Percentiles rank a stretch among this genome's conserved stretches.
These are phyloP conservation scores for Halichoerus grypus DNA, from an alignment of 2,113 vertebrate species.

Conservation along the genomic window DNA sequence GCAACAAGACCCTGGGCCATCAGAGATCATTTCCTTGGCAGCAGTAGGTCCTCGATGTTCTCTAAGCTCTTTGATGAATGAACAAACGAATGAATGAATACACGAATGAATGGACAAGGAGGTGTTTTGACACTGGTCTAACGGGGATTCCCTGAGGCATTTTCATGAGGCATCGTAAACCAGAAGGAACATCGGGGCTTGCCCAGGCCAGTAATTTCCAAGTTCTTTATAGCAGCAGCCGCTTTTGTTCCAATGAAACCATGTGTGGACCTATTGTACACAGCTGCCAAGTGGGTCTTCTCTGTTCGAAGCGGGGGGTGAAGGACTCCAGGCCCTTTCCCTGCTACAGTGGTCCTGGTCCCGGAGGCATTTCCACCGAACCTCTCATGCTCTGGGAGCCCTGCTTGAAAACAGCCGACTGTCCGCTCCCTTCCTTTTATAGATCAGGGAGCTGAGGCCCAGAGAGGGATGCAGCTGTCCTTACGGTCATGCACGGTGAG, in stretches of 20 bases:
- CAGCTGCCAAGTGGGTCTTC: neutral
- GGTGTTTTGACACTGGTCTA: neutral
- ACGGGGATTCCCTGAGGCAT: neutral
- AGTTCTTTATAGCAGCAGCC: neutral
- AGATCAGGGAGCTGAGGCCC: neutral
- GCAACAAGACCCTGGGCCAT: neutral
- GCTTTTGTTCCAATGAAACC: neutral
- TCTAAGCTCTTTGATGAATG: neutral
- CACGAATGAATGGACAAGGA: neutral
- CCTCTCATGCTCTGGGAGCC: neutral
- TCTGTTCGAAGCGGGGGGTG: neutral
- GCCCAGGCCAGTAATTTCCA: neutral
- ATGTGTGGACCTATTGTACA: neutral
- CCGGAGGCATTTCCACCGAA: rapidly evolving
- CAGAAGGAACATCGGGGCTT: neutral
- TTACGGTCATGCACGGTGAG: too few relatives aligned
- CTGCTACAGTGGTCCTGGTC: neutral
- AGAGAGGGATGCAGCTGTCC: neutral
- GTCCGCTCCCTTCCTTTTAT: neutral
- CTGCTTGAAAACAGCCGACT: neutral
- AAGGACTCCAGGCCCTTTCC: neutral
- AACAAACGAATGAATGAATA: neutral
- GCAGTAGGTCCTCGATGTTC: neutral
- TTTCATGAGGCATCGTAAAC: neutral
- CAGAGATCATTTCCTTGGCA: neutral